Evolutionary conservation across 2,113 vertebrate species (phyloP).

Genomic region (Phodopus roborovskii): DNA sequence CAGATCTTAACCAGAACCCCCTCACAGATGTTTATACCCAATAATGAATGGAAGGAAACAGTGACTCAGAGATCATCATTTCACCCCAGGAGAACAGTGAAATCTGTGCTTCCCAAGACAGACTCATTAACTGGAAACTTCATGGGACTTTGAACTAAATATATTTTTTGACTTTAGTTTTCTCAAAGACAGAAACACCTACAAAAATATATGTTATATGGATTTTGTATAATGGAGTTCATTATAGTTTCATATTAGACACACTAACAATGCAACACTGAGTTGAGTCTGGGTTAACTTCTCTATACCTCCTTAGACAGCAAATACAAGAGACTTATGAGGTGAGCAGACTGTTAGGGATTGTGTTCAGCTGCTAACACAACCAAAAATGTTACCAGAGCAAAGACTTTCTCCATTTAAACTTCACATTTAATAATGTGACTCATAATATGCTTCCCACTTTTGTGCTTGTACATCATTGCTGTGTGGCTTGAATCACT

Average conservation of each 20-base stretch:
- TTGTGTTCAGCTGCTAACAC: background rate
- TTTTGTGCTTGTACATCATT: background rate
- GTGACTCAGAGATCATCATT: background rate
- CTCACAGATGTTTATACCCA: background rate
- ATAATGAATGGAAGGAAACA: background rate
- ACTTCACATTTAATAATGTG: background rate
- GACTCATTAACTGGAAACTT: background rate
- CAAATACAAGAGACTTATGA: constrained; percentile 8
- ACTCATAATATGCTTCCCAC: background rate
- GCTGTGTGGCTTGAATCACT: background rate
- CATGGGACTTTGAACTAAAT: background rate
- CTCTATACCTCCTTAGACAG: background rate
- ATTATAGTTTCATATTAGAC: background rate
- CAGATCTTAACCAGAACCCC: background rate
- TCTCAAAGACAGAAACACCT: background rate
- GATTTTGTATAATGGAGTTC: background rate
- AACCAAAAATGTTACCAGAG: background rate
- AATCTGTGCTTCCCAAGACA: background rate
- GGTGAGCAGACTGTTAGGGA: background rate
- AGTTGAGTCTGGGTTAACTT: background rate
- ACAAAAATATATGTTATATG: background rate
- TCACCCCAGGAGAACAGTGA: background rate
- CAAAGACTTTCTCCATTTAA: background rate
- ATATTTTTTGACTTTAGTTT: background rate
- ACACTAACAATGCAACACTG: background rate